Percentiles rank a stretch among this genome's conserved stretches.
phyloP scores from a whole-genome alignment of 2,113 vertebrate genomes.

The Trachemys scripta region DNA sequence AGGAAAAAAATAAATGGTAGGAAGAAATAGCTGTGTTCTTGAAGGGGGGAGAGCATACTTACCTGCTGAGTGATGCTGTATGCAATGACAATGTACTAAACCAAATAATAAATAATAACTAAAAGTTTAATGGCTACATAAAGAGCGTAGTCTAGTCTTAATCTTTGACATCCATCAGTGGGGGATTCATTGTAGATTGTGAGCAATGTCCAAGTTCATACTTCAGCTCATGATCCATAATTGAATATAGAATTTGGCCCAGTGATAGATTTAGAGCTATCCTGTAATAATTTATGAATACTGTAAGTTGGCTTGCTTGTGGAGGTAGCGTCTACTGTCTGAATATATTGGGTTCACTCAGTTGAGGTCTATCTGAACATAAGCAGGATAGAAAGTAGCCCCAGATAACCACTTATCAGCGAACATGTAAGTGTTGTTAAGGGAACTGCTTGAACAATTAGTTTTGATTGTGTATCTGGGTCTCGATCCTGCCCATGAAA shows the following conservation, averaged over 20 bases:
- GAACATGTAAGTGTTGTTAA: slow-evolving; percentile 49
- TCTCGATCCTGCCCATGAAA: slow-evolving; percentile 31
- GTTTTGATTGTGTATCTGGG: slow-evolving; percentile 54
- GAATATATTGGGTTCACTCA: slow-evolving; percentile 32
- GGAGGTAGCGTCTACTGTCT: slow-evolving; percentile 50
- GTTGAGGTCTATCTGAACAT: slow-evolving; percentile 55
- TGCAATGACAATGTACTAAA: background rate
- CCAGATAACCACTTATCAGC: slow-evolving; percentile 44
- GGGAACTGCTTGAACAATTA: slow-evolving; percentile 52
- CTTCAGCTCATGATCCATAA: slow-evolving; percentile 30
- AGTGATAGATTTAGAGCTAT: slow-evolving; percentile 4
- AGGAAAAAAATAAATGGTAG: background rate
- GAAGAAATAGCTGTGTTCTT: background rate
- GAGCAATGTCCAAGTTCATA: slow-evolving; percentile 9
- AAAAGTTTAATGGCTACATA: background rate
- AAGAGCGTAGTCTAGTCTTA: background rate
- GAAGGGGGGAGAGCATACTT: background rate
- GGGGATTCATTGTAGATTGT: background rate
- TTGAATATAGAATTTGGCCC: slow-evolving; percentile 37
- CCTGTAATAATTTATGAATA: slow-evolving; percentile 53
- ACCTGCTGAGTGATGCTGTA: background rate
- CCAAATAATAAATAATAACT: background rate
- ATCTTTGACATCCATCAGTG: background rate
- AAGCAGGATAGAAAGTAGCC: background rate
- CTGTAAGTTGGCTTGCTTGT: slow-evolving; percentile 45